These are phyloP conservation scores for Ptilonorhynchus violaceus DNA, from an alignment of 2,113 vertebrate genomes.

Conservation along the genomic window DNA sequence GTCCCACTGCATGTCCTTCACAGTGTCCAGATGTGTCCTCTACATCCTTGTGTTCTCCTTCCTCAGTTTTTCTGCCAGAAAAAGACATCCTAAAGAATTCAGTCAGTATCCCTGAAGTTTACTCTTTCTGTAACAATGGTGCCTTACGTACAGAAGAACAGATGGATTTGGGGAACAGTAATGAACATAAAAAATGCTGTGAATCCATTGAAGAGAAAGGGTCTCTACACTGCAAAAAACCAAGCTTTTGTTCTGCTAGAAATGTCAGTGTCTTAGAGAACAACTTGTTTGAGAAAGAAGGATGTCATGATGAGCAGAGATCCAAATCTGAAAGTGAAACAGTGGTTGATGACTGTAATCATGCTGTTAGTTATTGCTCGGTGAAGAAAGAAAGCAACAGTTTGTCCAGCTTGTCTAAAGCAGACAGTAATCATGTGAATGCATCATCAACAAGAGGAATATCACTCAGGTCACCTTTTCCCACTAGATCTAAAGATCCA, in stretches of 20 bases:
- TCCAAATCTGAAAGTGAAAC: not conserved
- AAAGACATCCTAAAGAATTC: slow-evolving; percentile 10
- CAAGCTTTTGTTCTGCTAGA: not conserved
- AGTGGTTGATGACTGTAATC: not conserved
- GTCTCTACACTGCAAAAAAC: not conserved
- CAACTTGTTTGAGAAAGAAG: not conserved
- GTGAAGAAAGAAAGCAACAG: slow-evolving; percentile 9
- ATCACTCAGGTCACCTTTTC: slow-evolving; percentile 64
- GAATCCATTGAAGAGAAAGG: not conserved
- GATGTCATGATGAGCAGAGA: not conserved
- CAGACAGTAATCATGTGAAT: slow-evolving; percentile 21
- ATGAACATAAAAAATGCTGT: not conserved
- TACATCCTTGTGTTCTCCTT: not conserved
- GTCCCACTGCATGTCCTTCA: not conserved
- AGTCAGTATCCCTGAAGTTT: not conserved
- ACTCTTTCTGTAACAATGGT: slow-evolving; percentile 25
- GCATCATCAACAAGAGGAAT: slow-evolving; percentile 5
- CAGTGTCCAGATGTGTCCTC: not conserved
- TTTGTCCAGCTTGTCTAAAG: not conserved
- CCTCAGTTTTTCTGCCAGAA: not conserved
- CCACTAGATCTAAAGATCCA: slow-evolving; percentile 67
- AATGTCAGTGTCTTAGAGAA: not conserved
- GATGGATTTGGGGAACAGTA: not conserved
- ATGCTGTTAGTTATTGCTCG: not conserved
- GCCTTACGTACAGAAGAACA: slow-evolving; percentile 17